Evolutionary conservation across 2,888 invertebrate species (phyloP).

Genomic region (Gastrophysa polygoni): DNA sequence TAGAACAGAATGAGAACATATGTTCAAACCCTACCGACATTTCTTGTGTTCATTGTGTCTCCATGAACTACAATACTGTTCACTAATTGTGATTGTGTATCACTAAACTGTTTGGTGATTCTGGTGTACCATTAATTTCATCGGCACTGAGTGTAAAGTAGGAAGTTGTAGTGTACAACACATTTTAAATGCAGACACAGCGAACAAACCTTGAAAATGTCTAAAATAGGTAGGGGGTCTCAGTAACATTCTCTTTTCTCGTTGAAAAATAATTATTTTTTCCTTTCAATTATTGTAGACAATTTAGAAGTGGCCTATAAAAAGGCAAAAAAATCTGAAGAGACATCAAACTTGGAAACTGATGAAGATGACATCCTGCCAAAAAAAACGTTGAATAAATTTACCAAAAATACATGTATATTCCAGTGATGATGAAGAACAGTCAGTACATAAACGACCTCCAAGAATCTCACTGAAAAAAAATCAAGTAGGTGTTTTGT

Average conservation of each 20-base stretch:
- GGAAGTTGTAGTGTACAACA: too few species aligned
- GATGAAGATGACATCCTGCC: slow-evolving; percentile 17
- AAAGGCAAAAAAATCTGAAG: slow-evolving; percentile 17
- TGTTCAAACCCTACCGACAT: slow-evolving; percentile 15
- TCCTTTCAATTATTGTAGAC: slow-evolving; percentile 11
- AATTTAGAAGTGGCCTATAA: slow-evolving; percentile 17
- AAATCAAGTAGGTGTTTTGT: too few species aligned
- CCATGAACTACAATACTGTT: too few species aligned
- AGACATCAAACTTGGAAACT: slow-evolving; percentile 16
- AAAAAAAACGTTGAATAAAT: slow-evolving; percentile 14
- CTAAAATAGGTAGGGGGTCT: slow-evolving; percentile 8
- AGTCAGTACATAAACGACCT: slow-evolving; percentile 14
- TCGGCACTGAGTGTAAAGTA: too few species aligned
- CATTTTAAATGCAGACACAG: too few species aligned
- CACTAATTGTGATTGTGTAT: too few species aligned
- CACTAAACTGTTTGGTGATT: too few species aligned
- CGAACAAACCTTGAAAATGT: slow-evolving; percentile 12
- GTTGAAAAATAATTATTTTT: slow-evolving; percentile 6
- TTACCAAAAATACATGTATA: slow-evolving; percentile 9
- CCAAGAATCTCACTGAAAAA: too few species aligned
- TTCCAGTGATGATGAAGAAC: slow-evolving; percentile 15
- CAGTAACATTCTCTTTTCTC: slow-evolving; percentile 7
- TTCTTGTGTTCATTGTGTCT: too few species aligned
- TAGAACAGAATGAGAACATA: too few species aligned
- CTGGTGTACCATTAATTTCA: too few species aligned